phyloP scores from a whole-genome alignment of 2,888 invertebrate genomes.

The Brachyptera putata region DNA sequence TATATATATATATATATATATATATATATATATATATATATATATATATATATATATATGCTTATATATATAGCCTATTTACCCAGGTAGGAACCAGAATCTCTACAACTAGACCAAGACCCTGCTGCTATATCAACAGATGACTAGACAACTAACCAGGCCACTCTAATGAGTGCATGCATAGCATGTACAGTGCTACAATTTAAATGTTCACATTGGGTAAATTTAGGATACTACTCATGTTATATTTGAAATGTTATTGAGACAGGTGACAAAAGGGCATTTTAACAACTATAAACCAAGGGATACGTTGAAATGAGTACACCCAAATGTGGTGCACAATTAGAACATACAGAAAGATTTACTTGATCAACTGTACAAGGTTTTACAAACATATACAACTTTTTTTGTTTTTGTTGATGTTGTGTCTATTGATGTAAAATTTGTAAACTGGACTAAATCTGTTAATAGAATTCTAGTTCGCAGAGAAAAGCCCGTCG shows the following conservation, averaged over 20 bases:
- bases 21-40: too few species aligned
- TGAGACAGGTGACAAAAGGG: too few species aligned
- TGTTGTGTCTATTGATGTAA: constrained; percentile 29
- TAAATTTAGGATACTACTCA: not conserved
- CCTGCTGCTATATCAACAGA: constrained; percentile 31
- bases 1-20: too few species aligned
- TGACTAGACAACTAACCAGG: constrained; percentile 35
- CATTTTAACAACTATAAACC: too few species aligned
- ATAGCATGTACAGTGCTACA: constrained; percentile 29
- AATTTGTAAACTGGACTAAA: constrained; percentile 31
- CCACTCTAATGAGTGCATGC: constrained; percentile 32
- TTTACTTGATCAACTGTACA: constrained; percentile 28
- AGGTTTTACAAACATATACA: constrained; percentile 30
- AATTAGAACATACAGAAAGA: constrained; percentile 28
- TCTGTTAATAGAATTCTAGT: constrained; percentile 30
- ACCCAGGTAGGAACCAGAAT: constrained; percentile 36
- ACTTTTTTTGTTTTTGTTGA: too few species aligned
- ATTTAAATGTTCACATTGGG: not conserved
- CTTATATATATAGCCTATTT: constrained; percentile 29
- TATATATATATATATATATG: too few species aligned
- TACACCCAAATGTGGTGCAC: constrained; percentile 28
- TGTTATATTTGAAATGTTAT: too few species aligned
- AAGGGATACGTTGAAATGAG: too few species aligned
- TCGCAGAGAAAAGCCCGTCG: too few species aligned
- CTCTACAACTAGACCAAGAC: constrained; percentile 34